Percentiles rank a stretch among this genome's conserved stretches.
phyloP scores from a whole-genome alignment of 1,140 invertebrate genomes.

The Drosophila repletoides region DNA sequence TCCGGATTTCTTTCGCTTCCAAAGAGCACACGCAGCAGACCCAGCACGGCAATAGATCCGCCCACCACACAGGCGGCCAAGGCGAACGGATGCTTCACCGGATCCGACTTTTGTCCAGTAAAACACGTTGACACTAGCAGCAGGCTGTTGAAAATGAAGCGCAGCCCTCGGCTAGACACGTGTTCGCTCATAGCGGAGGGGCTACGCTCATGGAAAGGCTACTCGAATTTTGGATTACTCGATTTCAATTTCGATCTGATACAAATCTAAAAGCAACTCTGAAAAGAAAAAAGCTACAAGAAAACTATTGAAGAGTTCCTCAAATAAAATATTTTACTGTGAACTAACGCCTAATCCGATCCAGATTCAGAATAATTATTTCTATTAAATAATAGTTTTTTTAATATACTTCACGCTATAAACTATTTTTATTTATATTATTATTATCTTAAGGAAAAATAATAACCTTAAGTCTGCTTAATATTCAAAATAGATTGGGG shows the following conservation, averaged over 20 bases:
- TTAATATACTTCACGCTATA: no score
- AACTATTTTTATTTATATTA: no score
- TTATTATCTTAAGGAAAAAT: no score
- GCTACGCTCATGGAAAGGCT: background rate
- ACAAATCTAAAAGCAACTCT: background rate
- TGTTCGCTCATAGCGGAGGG: slow-evolving; percentile 50
- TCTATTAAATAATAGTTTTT: no score
- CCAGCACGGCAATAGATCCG: slow-evolving; percentile 47
- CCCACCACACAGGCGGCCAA: slow-evolving; percentile 55
- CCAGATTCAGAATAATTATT: no score
- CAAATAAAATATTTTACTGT: no score
- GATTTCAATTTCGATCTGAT: background rate
- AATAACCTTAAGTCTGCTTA: no score
- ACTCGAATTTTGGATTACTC: slow-evolving; percentile 29
- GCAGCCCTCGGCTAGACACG: slow-evolving; percentile 39
- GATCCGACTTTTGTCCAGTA: slow-evolving; percentile 33
- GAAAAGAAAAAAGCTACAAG: background rate
- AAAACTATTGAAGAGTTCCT: no score
- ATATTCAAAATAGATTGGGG: no score
- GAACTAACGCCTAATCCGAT: no score
- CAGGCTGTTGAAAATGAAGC: slow-evolving; percentile 56
- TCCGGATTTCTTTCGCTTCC: slow-evolving; percentile 17
- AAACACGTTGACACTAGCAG: slow-evolving; percentile 35
- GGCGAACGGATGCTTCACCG: slow-evolving; percentile 46
- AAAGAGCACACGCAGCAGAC: slow-evolving; percentile 46